Percentiles rank a stretch among this genome's conserved stretches.
Conservation (phyloP, 2,113 vertebrate species). For the Chlorodrepanis virens region DNA sequence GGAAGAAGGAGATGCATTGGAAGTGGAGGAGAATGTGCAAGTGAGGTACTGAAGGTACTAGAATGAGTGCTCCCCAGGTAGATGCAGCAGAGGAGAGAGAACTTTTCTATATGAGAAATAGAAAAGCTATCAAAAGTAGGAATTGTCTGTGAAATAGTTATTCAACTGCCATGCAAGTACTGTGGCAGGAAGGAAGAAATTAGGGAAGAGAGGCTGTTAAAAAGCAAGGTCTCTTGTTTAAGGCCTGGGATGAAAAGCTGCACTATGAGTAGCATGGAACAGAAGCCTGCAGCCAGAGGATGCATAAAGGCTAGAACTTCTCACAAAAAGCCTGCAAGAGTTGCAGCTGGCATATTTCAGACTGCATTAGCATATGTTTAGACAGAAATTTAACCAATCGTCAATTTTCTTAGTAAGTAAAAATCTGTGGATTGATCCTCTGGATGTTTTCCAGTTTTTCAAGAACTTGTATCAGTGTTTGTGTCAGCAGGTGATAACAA, state of each 20-base stretch:
- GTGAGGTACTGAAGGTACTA: neutral
- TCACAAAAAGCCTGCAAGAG: neutral
- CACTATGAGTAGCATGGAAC: neutral
- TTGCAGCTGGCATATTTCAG: neutral
- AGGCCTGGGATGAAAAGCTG: neutral
- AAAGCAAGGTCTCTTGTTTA: neutral
- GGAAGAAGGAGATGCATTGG: neutral
- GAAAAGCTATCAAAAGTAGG: neutral
- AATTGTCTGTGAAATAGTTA: neutral
- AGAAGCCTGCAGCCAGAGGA: neutral
- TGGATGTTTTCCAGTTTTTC: neutral
- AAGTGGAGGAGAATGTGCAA: neutral
- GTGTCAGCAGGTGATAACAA: neutral
- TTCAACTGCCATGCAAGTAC: neutral
- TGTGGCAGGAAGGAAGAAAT: neutral
- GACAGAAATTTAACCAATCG: neutral
- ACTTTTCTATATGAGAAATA: neutral
- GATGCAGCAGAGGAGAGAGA: neutral
- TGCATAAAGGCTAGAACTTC: neutral
- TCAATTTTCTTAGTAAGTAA: neutral
- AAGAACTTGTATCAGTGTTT: neutral
- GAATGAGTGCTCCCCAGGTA: rapidly evolving
- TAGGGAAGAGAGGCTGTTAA: neutral
- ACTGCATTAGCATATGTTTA: neutral
- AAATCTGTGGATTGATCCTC: neutral